phyloP scores from a whole-genome alignment of 2,797 vertebrate genomes.

The Etheostoma perlongum region DNA sequence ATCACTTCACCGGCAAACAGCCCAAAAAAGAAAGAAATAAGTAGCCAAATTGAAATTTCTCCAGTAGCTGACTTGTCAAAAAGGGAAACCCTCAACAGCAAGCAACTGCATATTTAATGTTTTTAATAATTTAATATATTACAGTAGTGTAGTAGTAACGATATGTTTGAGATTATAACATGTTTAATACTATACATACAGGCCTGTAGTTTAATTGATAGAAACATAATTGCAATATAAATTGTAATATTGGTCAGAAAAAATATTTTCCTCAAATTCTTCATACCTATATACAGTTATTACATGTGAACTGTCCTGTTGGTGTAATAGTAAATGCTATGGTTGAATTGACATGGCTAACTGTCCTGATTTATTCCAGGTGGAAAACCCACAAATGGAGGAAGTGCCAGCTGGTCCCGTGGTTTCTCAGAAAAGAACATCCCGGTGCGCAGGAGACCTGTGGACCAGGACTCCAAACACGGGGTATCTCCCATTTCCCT shows the following conservation, averaged over 20 bases:
- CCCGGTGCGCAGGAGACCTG: conserved; percentile 94
- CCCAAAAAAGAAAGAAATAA: too few species aligned
- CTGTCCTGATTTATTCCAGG: conserved; percentile 75
- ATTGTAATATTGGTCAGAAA: not conserved
- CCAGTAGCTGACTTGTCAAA: too few species aligned
- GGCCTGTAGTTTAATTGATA: not conserved
- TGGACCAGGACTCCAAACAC: conserved; percentile 93
- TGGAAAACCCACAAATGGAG: conserved; percentile 99
- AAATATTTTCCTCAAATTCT: not conserved
- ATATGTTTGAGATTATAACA: not conserved
- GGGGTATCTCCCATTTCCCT: conserved; percentile 85
- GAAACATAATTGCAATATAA: too few species aligned
- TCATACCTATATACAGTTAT: not conserved
- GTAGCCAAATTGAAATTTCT: too few species aligned
- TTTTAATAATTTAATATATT: too few species aligned
- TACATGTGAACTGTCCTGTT: not conserved
- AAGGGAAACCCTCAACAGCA: not conserved
- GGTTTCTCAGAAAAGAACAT: conserved; percentile 90
- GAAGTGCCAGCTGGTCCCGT: conserved; percentile 95
- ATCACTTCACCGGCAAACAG: too few species aligned
- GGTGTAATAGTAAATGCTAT: not conserved
- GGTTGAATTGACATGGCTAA: not conserved
- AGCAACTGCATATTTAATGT: not conserved
- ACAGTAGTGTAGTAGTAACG: not conserved
- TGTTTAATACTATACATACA: not conserved